Evolutionary conservation across 2,113 vertebrate genomes (phyloP).

Genomic region (Mormyrus lacerda): DNA sequence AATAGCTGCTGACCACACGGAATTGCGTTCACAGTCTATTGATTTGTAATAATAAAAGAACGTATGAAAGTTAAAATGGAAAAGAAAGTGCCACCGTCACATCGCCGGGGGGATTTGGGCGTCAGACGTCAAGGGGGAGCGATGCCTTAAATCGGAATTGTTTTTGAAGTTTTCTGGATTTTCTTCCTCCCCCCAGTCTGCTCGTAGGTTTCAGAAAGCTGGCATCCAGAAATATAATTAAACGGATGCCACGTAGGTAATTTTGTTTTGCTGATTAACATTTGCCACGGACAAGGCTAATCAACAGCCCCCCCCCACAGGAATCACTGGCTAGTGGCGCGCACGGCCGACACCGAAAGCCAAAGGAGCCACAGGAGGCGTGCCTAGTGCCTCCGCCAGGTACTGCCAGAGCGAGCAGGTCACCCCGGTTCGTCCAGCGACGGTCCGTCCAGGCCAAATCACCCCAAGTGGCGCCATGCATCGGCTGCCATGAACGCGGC

Average conservation of each 20-base stretch:
- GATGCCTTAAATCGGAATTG: background rate
- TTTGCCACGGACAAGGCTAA: background rate
- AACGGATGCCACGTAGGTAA: background rate
- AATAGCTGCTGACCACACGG: constrained; percentile 4
- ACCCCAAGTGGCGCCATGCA: background rate
- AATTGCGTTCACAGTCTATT: constrained; percentile 12
- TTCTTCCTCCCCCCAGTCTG: background rate
- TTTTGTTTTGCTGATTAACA: constrained; percentile 1
- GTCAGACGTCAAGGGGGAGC: background rate
- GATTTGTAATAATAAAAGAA: constrained; percentile 13
- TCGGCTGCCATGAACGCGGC: background rate
- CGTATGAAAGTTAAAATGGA: background rate
- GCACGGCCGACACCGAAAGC: background rate
- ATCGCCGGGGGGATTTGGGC: background rate
- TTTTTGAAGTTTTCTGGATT: background rate
- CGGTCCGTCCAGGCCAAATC: background rate
- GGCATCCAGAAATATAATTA: constrained; percentile 2
- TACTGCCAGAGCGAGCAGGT: background rate
- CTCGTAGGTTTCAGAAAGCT: background rate
- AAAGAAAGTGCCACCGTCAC: background rate
- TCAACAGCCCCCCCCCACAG: background rate
- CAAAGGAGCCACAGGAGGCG: background rate
- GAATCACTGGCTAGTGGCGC: background rate
- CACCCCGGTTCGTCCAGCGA: background rate
- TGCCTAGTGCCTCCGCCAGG: background rate